Percentiles rank a stretch among this genome's conserved stretches.
These are phyloP conservation scores for Drosophila lacteicornis DNA, from an alignment of 1,140 invertebrate species.

Conservation along the genomic window DNA sequence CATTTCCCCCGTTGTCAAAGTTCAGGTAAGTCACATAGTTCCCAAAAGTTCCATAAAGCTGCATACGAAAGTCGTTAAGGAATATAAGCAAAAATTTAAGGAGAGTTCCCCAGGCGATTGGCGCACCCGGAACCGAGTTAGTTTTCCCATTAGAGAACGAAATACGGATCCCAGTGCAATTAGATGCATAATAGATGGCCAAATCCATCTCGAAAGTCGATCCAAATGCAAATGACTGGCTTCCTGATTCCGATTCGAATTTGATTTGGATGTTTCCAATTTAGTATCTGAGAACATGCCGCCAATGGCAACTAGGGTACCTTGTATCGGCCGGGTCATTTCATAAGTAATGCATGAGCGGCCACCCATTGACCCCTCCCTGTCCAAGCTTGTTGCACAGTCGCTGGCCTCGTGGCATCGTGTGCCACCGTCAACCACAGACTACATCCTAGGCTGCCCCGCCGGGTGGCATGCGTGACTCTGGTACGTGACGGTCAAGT, in stretches of 20 bases:
- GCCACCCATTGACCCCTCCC: constrained; percentile 43
- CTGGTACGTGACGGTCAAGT: constrained; percentile 72
- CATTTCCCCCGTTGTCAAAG: constrained; percentile 22
- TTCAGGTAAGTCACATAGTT: constrained; percentile 41
- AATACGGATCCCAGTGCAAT: constrained; percentile 30
- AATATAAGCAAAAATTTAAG: constrained; percentile 31
- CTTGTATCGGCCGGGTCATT: constrained; percentile 39
- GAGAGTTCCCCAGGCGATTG: constrained; percentile 3
- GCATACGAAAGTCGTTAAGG: constrained; percentile 27
- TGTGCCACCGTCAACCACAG: background rate
- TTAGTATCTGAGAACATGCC: constrained; percentile 49
- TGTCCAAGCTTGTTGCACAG: constrained; percentile 51
- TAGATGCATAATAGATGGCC: constrained; percentile 43
- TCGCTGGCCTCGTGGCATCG: background rate
- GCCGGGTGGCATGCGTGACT: constrained; percentile 61
- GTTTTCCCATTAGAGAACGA: constrained; percentile 34
- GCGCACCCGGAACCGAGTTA: background rate
- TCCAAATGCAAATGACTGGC: constrained; percentile 45
- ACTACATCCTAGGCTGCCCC: background rate
- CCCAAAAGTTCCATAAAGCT: constrained; percentile 44
- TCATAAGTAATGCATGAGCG: constrained; percentile 79
- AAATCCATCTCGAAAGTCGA: constrained; percentile 36
- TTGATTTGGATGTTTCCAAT: constrained; percentile 49
- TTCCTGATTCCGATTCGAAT: constrained; percentile 44
- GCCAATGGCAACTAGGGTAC: constrained; percentile 47